These are phyloP conservation scores for Ivindomyrus marchei DNA, from an alignment of 2,113 vertebrate species.

Conservation along the genomic window DNA sequence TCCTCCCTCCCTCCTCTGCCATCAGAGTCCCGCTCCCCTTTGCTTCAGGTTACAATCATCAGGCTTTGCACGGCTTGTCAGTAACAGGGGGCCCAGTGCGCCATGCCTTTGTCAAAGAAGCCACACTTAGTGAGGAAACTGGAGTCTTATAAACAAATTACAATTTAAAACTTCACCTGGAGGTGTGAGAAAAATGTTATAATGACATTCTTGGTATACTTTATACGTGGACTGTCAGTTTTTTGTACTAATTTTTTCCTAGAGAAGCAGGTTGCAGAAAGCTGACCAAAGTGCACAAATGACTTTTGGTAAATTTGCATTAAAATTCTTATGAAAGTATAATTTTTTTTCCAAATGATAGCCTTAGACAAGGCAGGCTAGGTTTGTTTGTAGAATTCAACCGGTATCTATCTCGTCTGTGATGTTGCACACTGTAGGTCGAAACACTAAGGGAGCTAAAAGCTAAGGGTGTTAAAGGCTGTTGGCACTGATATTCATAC, in stretches of 20 bases:
- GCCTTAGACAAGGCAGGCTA: neutral
- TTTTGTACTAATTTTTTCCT: neutral
- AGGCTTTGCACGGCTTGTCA: neutral
- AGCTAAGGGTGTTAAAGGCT: slow-evolving; percentile 8
- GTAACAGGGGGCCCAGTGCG: neutral
- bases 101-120: neutral
- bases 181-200: neutral
- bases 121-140: neutral
- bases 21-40: neutral
- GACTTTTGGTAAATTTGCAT: neutral
- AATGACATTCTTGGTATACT: neutral
- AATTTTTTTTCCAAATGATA: neutral
- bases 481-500: neutral
- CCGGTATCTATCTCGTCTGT: neutral
- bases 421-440: neutral
- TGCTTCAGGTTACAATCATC: neutral
- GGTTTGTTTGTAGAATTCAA: neutral
- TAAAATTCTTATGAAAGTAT: neutral
- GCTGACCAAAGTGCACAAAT: neutral
- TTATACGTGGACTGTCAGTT: neutral
- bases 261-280: neutral
- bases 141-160: neutral
- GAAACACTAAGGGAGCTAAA: no score
- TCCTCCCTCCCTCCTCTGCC: neutral
- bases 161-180: neutral